These are phyloP conservation scores for Sebastes cheni DNA, from an alignment of 2,797 vertebrate genomes.

Conservation along the genomic window DNA sequence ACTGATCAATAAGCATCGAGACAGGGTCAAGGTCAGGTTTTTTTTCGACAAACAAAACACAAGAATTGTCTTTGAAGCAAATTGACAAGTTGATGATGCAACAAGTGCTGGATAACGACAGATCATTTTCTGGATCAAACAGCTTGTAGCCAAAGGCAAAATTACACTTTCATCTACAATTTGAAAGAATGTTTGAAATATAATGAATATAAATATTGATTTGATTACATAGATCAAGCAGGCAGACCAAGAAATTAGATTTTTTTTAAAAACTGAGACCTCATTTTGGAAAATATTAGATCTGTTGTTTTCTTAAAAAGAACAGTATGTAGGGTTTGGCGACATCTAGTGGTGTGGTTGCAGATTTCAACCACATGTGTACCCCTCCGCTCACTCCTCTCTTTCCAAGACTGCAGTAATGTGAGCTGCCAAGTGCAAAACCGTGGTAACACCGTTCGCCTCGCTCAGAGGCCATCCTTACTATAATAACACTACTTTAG, in stretches of 20 bases:
- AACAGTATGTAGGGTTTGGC: too few relatives aligned
- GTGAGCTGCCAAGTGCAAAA: too few relatives aligned
- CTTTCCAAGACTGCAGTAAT: too few relatives aligned
- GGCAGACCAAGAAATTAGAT: not conserved
- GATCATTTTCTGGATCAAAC: slow-evolving; percentile 8
- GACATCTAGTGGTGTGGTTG: too few relatives aligned
- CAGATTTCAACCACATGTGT: too few relatives aligned
- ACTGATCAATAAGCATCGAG: slow-evolving; percentile 49
- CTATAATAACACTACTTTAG: too few relatives aligned
- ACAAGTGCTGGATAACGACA: not conserved
- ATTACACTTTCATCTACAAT: not conserved
- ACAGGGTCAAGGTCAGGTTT: slow-evolving; percentile 43
- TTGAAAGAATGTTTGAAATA: not conserved
- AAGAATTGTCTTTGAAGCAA: not conserved
- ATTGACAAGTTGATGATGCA: not conserved
- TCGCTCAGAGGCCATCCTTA: too few relatives aligned
- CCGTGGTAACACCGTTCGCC: too few relatives aligned
- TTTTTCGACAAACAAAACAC: not conserved
- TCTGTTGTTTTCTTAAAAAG: not conserved
- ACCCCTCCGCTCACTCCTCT: too few relatives aligned
- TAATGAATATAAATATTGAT: not conserved
- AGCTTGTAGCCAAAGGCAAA: not conserved
- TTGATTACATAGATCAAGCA: not conserved
- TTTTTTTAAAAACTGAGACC: not conserved
- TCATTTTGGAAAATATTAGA: not conserved